Conservation (phyloP, 2,888 invertebrate species). For the Drosophila phalerata region DNA sequence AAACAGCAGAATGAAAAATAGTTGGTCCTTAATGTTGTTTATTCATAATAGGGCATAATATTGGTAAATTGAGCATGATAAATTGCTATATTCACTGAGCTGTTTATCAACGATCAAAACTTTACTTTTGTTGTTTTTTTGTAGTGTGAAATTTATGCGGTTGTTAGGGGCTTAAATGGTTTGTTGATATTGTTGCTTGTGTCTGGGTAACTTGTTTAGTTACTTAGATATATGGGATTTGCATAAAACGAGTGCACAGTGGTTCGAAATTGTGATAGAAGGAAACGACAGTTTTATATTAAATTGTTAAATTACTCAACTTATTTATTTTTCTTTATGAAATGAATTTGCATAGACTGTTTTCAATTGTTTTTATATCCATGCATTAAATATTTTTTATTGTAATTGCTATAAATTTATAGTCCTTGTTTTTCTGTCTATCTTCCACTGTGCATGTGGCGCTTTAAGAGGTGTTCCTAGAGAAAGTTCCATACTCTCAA, state of each 20-base stretch:
- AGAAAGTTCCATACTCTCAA: constrained; percentile 10
- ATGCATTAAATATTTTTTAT: background rate
- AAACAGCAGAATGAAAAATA: background rate
- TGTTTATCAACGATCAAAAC: constrained; percentile 49
- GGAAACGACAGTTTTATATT: too few species aligned
- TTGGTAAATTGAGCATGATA: constrained; percentile 21
- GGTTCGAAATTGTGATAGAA: constrained; percentile 11
- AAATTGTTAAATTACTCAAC: too few species aligned
- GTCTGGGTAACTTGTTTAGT: constrained; percentile 39
- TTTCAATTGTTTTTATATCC: too few species aligned
- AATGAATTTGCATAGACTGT: too few species aligned
- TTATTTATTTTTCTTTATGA: too few species aligned
- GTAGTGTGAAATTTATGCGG: constrained; percentile 78
- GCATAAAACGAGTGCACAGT: constrained; percentile 50
- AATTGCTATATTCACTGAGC: constrained; percentile 10
- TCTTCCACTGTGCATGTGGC: constrained; percentile 42
- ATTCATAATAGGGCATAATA: too few species aligned
- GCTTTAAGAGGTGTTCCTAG: background rate
- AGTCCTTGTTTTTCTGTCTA: background rate
- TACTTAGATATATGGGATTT: constrained; percentile 31
- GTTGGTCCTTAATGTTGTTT: constrained; percentile 26
- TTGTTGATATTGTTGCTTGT: constrained; percentile 25
- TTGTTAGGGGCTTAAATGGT: constrained; percentile 70
- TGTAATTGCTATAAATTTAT: constrained; percentile 13
- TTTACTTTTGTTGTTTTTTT: constrained; percentile 29